Conservation (phyloP, 2,888 invertebrate genomes). For the Alcis repandata region DNA sequence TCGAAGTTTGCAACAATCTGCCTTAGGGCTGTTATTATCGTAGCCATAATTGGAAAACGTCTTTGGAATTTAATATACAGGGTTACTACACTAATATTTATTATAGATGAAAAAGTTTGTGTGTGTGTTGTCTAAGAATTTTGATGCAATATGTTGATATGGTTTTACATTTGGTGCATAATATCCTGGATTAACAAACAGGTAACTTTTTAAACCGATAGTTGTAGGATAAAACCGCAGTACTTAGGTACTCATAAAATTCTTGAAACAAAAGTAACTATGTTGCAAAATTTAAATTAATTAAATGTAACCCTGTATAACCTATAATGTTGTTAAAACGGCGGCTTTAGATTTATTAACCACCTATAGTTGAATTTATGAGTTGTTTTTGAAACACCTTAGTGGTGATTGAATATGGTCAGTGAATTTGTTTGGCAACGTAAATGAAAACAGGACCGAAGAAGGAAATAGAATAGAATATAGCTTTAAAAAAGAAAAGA, state of each 20-base stretch:
- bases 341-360: not conserved
- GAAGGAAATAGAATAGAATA: not conserved
- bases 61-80: slow-evolving; percentile 17
- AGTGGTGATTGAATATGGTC: not conserved
- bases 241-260: too few species aligned
- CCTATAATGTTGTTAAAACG: too few species aligned
- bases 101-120: not conserved
- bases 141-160: too few species aligned
- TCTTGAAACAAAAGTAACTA: too few species aligned
- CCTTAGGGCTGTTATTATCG: slow-evolving; percentile 10
- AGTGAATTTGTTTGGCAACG: not conserved
- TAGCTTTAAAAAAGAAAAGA: too few species aligned
- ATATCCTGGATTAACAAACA: too few species aligned
- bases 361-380: not conserved
- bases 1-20: slow-evolving; percentile 10
- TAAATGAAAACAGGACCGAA: not conserved
- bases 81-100: not conserved
- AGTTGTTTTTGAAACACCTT: not conserved
- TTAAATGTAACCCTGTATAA: too few species aligned
- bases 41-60: slow-evolving; percentile 16
- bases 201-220: too few species aligned
- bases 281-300: too few species aligned
- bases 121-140: too few species aligned
- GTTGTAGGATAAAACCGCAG: too few species aligned
- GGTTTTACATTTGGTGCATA: too few species aligned